Evolutionary conservation across 1,140 invertebrate species (phyloP).

Genomic region (Halictus rubicundus): DNA sequence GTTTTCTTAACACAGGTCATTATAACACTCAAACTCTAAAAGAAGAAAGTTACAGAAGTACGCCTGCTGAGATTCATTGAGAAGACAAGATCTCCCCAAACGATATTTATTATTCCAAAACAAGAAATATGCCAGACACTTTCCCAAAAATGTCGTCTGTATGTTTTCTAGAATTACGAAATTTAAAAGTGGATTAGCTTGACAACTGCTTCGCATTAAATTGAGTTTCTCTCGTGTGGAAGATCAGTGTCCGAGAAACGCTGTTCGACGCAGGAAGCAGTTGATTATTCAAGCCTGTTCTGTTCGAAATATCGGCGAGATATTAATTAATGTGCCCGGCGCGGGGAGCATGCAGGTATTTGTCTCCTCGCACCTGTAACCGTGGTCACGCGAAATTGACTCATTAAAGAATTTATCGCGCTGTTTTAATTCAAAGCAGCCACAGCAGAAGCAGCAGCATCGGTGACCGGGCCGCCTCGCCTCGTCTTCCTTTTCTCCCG

Average conservation of each 20-base stretch:
- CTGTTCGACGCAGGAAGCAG: no score
- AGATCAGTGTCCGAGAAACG: constrained; percentile 4
- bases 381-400: constrained; percentile 44
- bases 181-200: no score
- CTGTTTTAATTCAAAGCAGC: constrained; percentile 43
- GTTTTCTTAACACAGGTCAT: no score
- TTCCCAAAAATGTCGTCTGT: no score
- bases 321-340: constrained; percentile 38
- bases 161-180: no score
- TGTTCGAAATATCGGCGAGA: constrained; percentile 22
- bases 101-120: no score
- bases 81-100: no score
- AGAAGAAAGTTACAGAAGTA: no score
- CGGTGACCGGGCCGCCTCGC: neutral
- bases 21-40: no score
- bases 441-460: neutral
- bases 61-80: no score
- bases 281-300: constrained; percentile 10
- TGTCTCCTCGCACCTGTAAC: constrained; percentile 8
- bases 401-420: constrained; percentile 52
- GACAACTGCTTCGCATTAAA: no score
- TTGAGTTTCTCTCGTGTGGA: neutral
- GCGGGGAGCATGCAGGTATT: constrained; percentile 26
- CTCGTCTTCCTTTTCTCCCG: constrained; percentile 16
- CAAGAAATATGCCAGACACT: no score